Evolutionary conservation across 1,140 invertebrate species (phyloP).

Genomic region (Eumeta japonica): DNA sequence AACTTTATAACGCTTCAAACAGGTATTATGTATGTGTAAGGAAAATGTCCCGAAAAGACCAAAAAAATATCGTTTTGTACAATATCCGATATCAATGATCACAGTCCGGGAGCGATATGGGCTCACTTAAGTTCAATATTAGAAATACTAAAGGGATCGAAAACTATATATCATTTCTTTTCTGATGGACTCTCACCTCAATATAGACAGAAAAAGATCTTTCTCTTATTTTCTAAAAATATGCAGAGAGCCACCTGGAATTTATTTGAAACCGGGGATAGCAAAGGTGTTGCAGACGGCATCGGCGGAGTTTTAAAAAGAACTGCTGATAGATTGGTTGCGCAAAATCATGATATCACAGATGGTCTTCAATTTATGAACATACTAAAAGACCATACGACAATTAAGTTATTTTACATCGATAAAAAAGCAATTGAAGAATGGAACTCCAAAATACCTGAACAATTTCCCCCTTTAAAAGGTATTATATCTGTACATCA

Average conservation of each 20-base stretch:
- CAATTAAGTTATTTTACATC: too few species aligned
- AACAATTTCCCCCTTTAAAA: too few species aligned
- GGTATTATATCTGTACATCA: too few species aligned
- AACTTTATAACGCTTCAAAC: slow-evolving; percentile 13
- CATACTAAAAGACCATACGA: too few species aligned
- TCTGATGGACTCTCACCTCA: slow-evolving; percentile 12
- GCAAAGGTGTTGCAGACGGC: slow-evolving; percentile 17
- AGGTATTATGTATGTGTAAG: slow-evolving; percentile 4
- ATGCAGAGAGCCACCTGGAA: slow-evolving; percentile 8
- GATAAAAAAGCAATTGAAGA: too few species aligned
- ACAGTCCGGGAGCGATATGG: slow-evolving; percentile 12
- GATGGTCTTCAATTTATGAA: too few species aligned
- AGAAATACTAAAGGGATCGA: slow-evolving; percentile 6
- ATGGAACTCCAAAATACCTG: too few species aligned
- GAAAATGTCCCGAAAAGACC: too few species aligned
- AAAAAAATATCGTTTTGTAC: slow-evolving; percentile 7
- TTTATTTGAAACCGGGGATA: slow-evolving; percentile 14
- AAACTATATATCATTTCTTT: slow-evolving; percentile 10
- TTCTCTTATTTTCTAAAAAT: slow-evolving; percentile 9
- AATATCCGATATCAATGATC: not conserved
- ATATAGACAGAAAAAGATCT: slow-evolving; percentile 15
- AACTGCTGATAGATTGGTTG: slow-evolving; percentile 6
- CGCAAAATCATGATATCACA: slow-evolving; percentile 8
- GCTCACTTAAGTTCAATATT: slow-evolving; percentile 11
- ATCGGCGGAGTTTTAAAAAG: slow-evolving; percentile 13